Percentiles rank a stretch among this genome's conserved stretches.
Evolutionary conservation across 1,140 invertebrate genomes (phyloP).

Genomic region (Drosophila subpulchrella): DNA sequence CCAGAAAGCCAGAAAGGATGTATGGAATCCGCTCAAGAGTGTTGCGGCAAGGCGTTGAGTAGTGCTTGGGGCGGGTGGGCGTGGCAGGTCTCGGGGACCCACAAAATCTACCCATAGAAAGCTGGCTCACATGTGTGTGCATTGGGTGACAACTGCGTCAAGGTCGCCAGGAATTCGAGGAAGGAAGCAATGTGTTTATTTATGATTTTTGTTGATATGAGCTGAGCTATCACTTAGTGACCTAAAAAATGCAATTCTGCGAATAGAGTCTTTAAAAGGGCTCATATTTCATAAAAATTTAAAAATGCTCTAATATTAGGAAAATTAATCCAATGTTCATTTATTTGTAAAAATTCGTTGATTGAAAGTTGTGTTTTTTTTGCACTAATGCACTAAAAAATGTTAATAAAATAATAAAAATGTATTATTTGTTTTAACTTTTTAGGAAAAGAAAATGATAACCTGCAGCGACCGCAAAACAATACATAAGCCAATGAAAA

Average conservation of each 20-base stretch:
- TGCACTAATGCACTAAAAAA: no score
- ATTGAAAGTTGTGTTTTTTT: no score
- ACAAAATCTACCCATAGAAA: background rate
- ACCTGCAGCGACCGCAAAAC: no score
- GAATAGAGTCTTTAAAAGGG: no score
- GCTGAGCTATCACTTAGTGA: background rate
- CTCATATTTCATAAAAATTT: no score
- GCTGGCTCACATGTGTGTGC: background rate
- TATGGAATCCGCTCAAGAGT: slow-evolving; percentile 63
- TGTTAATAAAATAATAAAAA: no score
- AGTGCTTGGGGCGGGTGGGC: slow-evolving; percentile 43
- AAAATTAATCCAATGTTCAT: no score
- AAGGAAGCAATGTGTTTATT: background rate
- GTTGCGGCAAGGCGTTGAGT: slow-evolving; percentile 72
- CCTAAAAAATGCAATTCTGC: background rate
- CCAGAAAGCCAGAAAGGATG: slow-evolving; percentile 77
- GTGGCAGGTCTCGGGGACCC: slow-evolving; percentile 14
- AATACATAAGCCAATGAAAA: no score
- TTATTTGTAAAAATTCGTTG: no score
- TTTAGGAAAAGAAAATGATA: no score
- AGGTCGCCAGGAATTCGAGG: slow-evolving; percentile 40
- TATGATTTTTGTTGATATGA: background rate
- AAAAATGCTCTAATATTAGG: no score
- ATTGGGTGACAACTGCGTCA: slow-evolving; percentile 13
- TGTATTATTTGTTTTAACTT: no score